These are phyloP conservation scores for Aldabrachelys gigantea DNA, from an alignment of 2,113 vertebrate genomes.

Conservation along the genomic window DNA sequence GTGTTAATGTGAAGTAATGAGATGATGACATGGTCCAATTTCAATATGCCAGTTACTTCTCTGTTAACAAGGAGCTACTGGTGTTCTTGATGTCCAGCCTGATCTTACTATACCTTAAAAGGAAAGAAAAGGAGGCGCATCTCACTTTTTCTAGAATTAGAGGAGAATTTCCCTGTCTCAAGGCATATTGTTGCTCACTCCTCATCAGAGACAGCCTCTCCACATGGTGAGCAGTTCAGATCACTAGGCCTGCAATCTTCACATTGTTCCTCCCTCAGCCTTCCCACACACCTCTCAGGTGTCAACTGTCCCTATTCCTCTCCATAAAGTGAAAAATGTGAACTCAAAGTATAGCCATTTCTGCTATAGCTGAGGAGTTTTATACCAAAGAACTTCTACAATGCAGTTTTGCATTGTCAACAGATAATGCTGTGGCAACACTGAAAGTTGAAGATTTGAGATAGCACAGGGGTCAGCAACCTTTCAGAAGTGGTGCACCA, in stretches of 20 bases:
- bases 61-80: too few relatives aligned
- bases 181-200: not conserved
- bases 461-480: not conserved
- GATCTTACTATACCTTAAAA: not conserved
- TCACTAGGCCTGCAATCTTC: not conserved
- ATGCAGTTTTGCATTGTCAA: not conserved
- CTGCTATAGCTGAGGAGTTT: too few relatives aligned
- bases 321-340: not conserved
- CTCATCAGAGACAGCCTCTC: not conserved
- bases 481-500: too few relatives aligned
- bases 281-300: not conserved
- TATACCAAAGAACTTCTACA: too few relatives aligned
- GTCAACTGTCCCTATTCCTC: too few relatives aligned
- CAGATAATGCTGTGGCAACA: too few relatives aligned
- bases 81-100: not conserved
- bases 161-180: not conserved
- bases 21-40: too few relatives aligned
- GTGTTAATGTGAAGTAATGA: too few relatives aligned
- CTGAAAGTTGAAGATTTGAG: not conserved
- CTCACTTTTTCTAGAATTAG: too few relatives aligned
- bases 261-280: not conserved
- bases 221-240: not conserved
- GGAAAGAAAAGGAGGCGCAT: too few relatives aligned
- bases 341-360: not conserved
- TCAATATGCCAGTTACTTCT: too few relatives aligned